Percentiles rank a stretch among this genome's conserved stretches.
Conservation (phyloP, 2,797 vertebrate genomes). For the Xenentodon cancila region DNA sequence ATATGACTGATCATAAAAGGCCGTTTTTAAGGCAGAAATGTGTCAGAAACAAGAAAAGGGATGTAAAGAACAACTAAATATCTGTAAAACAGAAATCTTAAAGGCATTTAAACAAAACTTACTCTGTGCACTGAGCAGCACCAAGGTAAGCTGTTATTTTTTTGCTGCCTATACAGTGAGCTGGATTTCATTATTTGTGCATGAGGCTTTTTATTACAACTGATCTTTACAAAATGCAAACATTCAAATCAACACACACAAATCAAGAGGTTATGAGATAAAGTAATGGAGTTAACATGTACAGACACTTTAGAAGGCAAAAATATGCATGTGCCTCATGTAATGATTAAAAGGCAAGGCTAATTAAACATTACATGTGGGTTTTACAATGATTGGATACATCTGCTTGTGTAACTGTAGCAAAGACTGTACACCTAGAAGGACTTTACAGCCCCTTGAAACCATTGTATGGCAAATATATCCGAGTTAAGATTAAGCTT, state of each 20-base stretch:
- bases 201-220: constrained; percentile 28
- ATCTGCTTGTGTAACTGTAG: background rate
- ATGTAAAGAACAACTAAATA: constrained; percentile 26
- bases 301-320: constrained; percentile 17
- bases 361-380: background rate
- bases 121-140: constrained; percentile 13
- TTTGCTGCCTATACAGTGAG: constrained; percentile 36
- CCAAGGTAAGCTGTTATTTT: constrained; percentile 14
- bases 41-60: constrained; percentile 38
- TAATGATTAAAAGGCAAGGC: constrained; percentile 29
- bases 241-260: constrained; percentile 28
- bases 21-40: constrained; percentile 77
- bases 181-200: constrained; percentile 23
- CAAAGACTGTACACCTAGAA: constrained; percentile 3
- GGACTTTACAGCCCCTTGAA: background rate
- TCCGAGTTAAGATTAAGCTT: too few relatives aligned
- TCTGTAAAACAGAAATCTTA: constrained; percentile 30
- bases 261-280: constrained; percentile 19
- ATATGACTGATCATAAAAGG: constrained; percentile 56
- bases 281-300: background rate
- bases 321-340: constrained; percentile 21
- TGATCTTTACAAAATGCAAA: constrained; percentile 30
- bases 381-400: background rate
- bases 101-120: constrained; percentile 51
- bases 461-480: too few relatives aligned